A percentile compares a stretch with the other conserved stretches of the same genome.
phyloP scores from a whole-genome alignment of 1,140 invertebrate species.

The Sycophila sp. region DNA sequence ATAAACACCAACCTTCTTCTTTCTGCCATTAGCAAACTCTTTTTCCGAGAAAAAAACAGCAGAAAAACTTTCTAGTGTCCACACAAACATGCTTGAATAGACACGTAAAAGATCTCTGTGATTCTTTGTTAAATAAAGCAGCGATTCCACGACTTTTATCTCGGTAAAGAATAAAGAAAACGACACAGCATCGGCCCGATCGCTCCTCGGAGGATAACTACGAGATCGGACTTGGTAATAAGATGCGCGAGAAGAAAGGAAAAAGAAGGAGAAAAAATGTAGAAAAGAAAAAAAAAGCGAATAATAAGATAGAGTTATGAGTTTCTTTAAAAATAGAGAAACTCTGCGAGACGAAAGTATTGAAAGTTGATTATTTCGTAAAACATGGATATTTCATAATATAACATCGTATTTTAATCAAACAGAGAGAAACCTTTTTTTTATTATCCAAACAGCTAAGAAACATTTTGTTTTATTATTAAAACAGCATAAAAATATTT shows the following conservation, averaged over 20 bases:
- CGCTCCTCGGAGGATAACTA: conserved; percentile 25
- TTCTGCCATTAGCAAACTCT: conserved; percentile 20
- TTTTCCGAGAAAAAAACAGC: not conserved
- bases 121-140: conserved; percentile 37
- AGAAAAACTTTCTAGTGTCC: not conserved
- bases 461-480: too few relatives aligned
- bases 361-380: too few relatives aligned
- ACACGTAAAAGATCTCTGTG: conserved; percentile 13
- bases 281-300: too few relatives aligned
- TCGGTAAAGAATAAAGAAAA: conserved; percentile 14
- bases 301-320: too few relatives aligned
- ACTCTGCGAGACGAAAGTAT: too few relatives aligned
- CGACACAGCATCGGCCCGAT: not conserved
- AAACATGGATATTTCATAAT: too few relatives aligned
- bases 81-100: not conserved
- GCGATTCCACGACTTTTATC: conserved; percentile 24
- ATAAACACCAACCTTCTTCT: conserved; percentile 15
- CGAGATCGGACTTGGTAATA: conserved; percentile 31
- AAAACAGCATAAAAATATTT: too few relatives aligned
- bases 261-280: not conserved
- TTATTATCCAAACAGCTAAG: too few relatives aligned
- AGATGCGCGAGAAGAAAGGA: not conserved
- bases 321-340: too few relatives aligned
- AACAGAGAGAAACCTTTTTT: too few relatives aligned
- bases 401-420: too few relatives aligned